A percentile compares a stretch with the other conserved stretches of the same genome.
Evolutionary conservation across 2,797 vertebrate genomes (phyloP).

Genomic region (Alauda arvensis): DNA sequence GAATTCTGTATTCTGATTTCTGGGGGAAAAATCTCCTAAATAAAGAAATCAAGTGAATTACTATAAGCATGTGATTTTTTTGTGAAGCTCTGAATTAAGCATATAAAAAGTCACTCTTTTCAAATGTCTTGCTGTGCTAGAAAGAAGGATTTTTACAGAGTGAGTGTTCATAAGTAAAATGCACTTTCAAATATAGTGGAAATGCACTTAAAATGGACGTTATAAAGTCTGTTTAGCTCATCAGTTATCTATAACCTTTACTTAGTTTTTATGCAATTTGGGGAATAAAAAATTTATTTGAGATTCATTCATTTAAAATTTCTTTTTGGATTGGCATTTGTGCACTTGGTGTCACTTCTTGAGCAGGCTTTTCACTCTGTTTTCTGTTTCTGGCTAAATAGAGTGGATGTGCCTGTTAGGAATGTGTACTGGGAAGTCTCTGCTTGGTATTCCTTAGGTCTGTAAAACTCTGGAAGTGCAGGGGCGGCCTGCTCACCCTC

Average conservation of each 20-base stretch:
- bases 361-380: neutral
- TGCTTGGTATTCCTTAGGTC: neutral
- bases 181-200: neutral
- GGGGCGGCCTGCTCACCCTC: neutral
- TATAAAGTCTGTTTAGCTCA: neutral
- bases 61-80: neutral
- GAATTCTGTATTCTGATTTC: neutral
- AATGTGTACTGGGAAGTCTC: neutral
- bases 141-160: neutral
- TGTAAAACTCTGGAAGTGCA: neutral
- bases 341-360: rapidly evolving
- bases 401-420: neutral
- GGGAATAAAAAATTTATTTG: neutral
- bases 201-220: neutral
- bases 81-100: neutral
- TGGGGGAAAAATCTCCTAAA: neutral
- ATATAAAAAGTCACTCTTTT: neutral
- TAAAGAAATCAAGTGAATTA: neutral
- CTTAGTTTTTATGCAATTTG: neutral
- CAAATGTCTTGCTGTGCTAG: neutral
- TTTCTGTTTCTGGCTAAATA: neutral
- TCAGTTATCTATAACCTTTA: neutral
- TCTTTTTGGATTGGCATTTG: neutral
- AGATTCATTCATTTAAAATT: neutral
- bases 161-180: neutral